Evolutionary conservation across 2,113 vertebrate species (phyloP).

Genomic region (Chunga burmeisteri): DNA sequence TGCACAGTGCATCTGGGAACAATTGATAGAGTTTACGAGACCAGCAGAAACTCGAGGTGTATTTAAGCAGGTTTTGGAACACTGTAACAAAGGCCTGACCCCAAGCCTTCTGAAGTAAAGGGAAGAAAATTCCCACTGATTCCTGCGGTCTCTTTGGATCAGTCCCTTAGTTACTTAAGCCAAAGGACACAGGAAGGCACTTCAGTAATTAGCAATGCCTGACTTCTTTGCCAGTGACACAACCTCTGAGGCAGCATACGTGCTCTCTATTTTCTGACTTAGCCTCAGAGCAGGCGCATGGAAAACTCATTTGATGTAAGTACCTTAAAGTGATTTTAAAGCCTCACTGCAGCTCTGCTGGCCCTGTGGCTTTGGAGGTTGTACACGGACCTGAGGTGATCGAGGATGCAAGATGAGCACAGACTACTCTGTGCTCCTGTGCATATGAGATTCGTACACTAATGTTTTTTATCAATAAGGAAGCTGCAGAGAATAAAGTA

Average conservation of each 20-base stretch:
- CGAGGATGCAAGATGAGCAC: background rate
- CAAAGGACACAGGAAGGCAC: slow-evolving; percentile 7
- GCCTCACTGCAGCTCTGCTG: background rate
- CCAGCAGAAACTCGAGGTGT: background rate
- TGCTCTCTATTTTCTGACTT: background rate
- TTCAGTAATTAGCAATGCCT: slow-evolving; percentile 17
- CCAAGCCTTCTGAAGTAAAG: background rate
- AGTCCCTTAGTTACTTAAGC: background rate
- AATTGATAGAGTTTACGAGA: background rate
- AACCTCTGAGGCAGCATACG: background rate
- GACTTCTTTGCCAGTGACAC: background rate
- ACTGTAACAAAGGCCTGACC: background rate
- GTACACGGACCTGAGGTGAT: background rate
- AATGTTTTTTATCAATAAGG: background rate
- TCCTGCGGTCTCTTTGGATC: background rate
- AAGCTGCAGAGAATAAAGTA: background rate
- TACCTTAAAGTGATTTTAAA: background rate
- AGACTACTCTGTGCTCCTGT: background rate
- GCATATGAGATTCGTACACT: background rate
- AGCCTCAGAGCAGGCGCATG: background rate
- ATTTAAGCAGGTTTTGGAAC: slow-evolving; percentile 7
- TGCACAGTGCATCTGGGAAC: slow-evolving; percentile 1
- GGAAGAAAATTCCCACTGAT: background rate
- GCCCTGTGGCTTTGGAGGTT: background rate
- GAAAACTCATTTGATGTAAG: background rate